Conservation (phyloP, 1,140 invertebrate species). For the Drosophila erecta region DNA sequence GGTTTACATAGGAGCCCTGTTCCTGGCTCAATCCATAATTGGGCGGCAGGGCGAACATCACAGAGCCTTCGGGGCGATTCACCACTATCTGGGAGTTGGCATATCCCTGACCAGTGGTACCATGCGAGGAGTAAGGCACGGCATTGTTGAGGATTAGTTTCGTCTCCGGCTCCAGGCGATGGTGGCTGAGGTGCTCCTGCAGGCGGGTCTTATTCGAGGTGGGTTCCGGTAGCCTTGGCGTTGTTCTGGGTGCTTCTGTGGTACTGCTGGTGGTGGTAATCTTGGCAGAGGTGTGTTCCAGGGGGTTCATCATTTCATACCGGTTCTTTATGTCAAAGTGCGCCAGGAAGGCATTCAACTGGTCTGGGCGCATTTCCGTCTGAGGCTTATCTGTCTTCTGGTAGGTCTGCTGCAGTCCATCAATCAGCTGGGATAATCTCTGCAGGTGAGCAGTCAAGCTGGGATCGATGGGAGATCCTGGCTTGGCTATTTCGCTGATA, state of each 20-base stretch:
- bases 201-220: slow-evolving; percentile 58
- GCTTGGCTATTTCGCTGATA: slow-evolving; percentile 26
- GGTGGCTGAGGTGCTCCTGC: slow-evolving; percentile 59
- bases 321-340: slow-evolving; percentile 81
- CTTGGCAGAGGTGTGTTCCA: slow-evolving; percentile 1
- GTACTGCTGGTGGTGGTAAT: slow-evolving; percentile 17
- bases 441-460: slow-evolving; percentile 79
- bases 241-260: slow-evolving; percentile 17
- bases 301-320: slow-evolving; percentile 65
- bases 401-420: slow-evolving; percentile 79
- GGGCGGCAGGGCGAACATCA: slow-evolving; percentile 71
- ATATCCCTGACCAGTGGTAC: slow-evolving; percentile 52
- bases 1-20: slow-evolving; percentile 12
- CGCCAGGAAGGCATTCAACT: slow-evolving; percentile 80
- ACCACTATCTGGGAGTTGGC: slow-evolving; percentile 84
- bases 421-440: slow-evolving; percentile 78
- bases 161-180: slow-evolving; percentile 70
- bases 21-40: slow-evolving; percentile 41
- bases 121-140: slow-evolving; percentile 44
- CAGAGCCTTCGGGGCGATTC: slow-evolving; percentile 81
- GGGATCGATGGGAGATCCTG: slow-evolving; percentile 64
- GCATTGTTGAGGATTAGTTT: slow-evolving; percentile 67
- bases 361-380: slow-evolving; percentile 77
- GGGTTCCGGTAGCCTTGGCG: slow-evolving; percentile 21
- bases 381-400: slow-evolving; percentile 67